These are phyloP conservation scores for Oreochromis mossambicus DNA, from an alignment of 2,797 vertebrate genomes.

Conservation along the genomic window DNA sequence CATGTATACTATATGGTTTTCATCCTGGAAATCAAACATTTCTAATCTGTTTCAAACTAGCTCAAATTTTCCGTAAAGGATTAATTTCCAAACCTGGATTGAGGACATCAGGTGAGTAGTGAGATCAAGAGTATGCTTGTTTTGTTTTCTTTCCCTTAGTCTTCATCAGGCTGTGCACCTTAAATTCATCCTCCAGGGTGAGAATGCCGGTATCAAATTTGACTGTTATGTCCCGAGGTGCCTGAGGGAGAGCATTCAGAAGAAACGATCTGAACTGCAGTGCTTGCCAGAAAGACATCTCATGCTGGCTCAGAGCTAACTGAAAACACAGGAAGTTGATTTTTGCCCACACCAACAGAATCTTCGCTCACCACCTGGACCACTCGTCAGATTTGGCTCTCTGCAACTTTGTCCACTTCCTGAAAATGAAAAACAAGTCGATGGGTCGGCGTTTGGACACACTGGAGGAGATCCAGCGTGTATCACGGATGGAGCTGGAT, in stretches of 20 bases:
- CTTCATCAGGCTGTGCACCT: not conserved
- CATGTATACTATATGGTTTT: not conserved
- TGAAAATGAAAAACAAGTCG: not conserved
- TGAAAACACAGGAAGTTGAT: not conserved
- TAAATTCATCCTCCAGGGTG: not conserved
- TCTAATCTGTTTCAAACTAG: not conserved
- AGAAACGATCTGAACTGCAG: not conserved
- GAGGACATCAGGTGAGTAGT: not conserved
- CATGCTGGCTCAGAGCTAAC: not conserved
- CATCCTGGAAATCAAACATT: not conserved
- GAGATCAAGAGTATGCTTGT: no score
- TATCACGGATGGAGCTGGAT: not conserved
- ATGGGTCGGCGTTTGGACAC: not conserved
- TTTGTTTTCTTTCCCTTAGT: not conserved
- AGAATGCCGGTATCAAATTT: not conserved
- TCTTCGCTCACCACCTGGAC: not conserved
- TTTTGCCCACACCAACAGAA: not conserved
- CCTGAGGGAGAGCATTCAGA: not conserved
- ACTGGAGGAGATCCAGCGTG: not conserved
- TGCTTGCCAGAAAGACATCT: not conserved
- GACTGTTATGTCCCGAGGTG: not conserved
- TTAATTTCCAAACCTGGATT: not conserved
- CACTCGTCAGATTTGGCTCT: not conserved
- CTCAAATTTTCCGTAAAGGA: not conserved
- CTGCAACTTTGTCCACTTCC: not conserved